These are phyloP conservation scores for Ptychadena robeensis DNA, from an alignment of 2,797 vertebrate genomes.

Conservation along the genomic window DNA sequence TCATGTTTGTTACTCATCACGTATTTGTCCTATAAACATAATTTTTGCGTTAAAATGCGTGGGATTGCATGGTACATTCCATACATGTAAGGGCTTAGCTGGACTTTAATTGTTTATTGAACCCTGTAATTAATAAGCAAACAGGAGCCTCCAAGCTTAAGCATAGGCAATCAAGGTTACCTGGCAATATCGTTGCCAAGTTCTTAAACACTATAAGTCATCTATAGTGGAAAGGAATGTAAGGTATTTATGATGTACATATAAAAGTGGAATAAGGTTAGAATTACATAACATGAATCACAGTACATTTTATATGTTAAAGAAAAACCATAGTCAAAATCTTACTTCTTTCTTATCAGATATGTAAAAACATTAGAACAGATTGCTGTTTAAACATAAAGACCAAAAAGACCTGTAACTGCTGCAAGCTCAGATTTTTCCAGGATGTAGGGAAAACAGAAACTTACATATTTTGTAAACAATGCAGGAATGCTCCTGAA, in stretches of 20 bases:
- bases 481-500: too few species aligned
- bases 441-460: too few species aligned
- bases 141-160: constrained; percentile 72
- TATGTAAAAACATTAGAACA: too few species aligned
- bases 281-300: background rate
- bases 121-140: constrained; percentile 75
- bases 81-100: constrained; percentile 74
- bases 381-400: too few species aligned
- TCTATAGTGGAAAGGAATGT: constrained; percentile 50
- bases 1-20: constrained; percentile 69
- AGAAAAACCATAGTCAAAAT: too few species aligned
- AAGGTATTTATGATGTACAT: background rate
- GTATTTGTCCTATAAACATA: constrained; percentile 67
- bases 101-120: constrained; percentile 73
- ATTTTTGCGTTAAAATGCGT: constrained; percentile 67
- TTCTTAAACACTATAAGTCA: constrained; percentile 66
- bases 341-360: too few species aligned
- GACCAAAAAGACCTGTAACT: too few species aligned
- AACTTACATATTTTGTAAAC: too few species aligned
- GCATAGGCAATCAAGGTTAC: constrained; percentile 72
- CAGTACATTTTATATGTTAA: too few species aligned
- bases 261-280: background rate
- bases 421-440: too few species aligned
- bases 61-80: constrained; percentile 73
- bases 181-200: constrained; percentile 70